phyloP scores from a whole-genome alignment of 2,797 vertebrate species.

The Philypnodon macrostomus region DNA sequence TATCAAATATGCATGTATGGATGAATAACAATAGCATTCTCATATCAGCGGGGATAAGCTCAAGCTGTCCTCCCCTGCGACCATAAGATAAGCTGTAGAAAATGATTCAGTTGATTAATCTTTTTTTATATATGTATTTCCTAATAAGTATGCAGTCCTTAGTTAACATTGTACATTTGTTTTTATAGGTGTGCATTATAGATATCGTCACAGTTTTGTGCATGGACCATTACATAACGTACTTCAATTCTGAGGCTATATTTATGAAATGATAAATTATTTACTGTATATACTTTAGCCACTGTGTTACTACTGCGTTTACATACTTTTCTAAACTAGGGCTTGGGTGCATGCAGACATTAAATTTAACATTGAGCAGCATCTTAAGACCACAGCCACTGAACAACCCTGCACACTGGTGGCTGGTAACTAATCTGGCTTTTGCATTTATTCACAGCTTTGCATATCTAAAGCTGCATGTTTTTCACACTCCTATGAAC shows the following conservation, averaged over 20 bases:
- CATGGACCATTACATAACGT: background rate
- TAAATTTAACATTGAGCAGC: no score
- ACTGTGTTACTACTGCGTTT: background rate
- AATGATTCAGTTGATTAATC: background rate
- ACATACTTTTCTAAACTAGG: no score
- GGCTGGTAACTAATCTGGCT: slow-evolving; percentile 4
- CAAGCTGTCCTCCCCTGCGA: no score
- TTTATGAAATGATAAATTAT: no score
- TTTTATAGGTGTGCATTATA: no score
- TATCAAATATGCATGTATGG: no score
- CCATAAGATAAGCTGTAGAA: background rate
- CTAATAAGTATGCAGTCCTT: background rate
- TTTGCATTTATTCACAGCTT: slow-evolving; percentile 16
- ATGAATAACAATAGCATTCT: no score
- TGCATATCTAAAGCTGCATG: slow-evolving; percentile 35
- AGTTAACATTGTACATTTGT: no score
- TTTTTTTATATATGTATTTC: background rate
- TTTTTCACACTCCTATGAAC: slow-evolving; percentile 15
- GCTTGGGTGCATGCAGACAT: no score
- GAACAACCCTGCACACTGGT: background rate
- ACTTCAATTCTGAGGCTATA: background rate
- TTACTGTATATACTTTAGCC: background rate
- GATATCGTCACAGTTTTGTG: no score
- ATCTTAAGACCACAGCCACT: background rate
- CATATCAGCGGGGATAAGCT: no score